These are phyloP conservation scores for Eulemur macaco DNA, from an alignment of 2,113 vertebrate genomes.

Conservation along the genomic window DNA sequence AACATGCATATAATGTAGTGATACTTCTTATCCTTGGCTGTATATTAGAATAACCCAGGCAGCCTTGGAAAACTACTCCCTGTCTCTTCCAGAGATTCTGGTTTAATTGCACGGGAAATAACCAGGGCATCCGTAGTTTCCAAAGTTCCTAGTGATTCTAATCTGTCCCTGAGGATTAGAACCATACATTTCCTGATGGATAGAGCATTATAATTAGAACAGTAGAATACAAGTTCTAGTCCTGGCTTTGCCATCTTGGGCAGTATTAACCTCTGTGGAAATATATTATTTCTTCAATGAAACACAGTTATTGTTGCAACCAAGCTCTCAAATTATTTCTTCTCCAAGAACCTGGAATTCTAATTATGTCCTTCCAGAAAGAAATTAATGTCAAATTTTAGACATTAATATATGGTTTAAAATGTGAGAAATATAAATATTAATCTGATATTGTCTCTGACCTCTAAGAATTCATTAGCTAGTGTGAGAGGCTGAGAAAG, in stretches of 20 bases:
- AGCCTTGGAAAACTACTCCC: not conserved
- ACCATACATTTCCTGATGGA: not conserved
- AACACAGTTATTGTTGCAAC: not conserved
- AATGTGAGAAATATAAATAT: constrained; percentile 23
- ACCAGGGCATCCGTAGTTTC: not conserved
- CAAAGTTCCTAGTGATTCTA: not conserved
- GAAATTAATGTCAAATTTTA: not conserved
- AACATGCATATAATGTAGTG: not conserved
- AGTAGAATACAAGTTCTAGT: not conserved
- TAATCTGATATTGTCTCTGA: not conserved
- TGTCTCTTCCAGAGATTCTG: not conserved
- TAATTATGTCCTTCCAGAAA: not conserved
- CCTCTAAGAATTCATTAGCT: not conserved
- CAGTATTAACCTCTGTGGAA: not conserved
- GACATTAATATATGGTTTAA: not conserved
- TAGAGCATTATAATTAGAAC: not conserved
- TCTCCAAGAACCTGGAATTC: not conserved
- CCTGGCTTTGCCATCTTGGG: not conserved
- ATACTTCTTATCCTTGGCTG: not conserved
- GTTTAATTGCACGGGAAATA: not conserved
- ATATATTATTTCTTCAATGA: not conserved
- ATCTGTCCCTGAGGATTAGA: not conserved
- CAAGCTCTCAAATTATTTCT: not conserved
- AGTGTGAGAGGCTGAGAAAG: not conserved
- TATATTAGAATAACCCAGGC: not conserved